Percentiles rank a stretch among this genome's conserved stretches.
Evolutionary conservation across 2,113 vertebrate species (phyloP).

Genomic region (Lampris incognitus): DNA sequence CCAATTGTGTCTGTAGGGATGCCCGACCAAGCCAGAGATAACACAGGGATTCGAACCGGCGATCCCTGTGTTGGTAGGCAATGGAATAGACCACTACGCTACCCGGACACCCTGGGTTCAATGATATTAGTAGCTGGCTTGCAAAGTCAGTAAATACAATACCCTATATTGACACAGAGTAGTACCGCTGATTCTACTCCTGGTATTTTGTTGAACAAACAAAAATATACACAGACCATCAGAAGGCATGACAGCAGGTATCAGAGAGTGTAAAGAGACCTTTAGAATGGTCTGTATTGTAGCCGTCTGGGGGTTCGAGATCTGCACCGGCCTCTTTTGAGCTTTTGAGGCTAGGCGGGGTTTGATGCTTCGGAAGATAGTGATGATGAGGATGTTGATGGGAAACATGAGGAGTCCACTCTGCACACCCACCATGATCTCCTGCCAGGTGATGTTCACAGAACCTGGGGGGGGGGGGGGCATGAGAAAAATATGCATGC

Average conservation of each 20-base stretch:
- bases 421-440: slow-evolving; percentile 83
- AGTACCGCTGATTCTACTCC: background rate
- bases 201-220: background rate
- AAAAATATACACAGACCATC: background rate
- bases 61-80: too few species aligned
- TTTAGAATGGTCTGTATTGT: slow-evolving; percentile 71
- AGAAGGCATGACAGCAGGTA: background rate
- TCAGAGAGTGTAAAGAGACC: slow-evolving; percentile 46
- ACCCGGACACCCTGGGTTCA: too few species aligned
- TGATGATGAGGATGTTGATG: slow-evolving; percentile 87
- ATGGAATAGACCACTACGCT: too few species aligned
- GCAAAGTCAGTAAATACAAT: too few species aligned
- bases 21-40: too few species aligned
- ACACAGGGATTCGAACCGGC: too few species aligned
- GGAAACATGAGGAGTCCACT: slow-evolving; percentile 87
- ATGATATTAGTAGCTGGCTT: too few species aligned
- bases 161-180: too few species aligned
- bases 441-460: slow-evolving; percentile 76
- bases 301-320: slow-evolving; percentile 18
- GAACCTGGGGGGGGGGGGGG: slow-evolving; percentile 59
- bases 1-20: too few species aligned
- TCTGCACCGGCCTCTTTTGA: slow-evolving; percentile 29
- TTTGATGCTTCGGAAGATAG: slow-evolving; percentile 83
- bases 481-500: background rate
- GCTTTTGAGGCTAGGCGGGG: slow-evolving; percentile 66